Evolutionary conservation across 2,797 vertebrate genomes (phyloP).

Genomic region (Pangasius mekongensis): DNA sequence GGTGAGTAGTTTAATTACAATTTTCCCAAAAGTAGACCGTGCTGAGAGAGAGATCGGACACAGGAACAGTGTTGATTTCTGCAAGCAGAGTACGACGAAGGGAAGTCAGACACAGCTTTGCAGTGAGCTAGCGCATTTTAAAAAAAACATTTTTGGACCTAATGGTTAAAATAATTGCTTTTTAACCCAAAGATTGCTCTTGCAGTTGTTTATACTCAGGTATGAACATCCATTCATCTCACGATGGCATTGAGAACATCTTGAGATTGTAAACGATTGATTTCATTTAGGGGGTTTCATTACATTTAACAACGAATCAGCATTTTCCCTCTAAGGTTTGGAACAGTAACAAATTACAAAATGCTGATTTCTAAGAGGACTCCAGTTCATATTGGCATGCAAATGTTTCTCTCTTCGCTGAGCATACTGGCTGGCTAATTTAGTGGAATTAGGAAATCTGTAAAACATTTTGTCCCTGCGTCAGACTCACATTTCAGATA

Average conservation of each 20-base stretch:
- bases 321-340: background rate
- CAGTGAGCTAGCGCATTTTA: too few relatives aligned
- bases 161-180: too few relatives aligned
- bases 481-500: background rate
- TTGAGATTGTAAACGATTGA: background rate
- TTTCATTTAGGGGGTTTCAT: background rate
- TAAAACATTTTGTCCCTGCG: background rate
- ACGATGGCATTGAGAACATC: background rate
- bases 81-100: background rate
- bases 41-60: background rate
- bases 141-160: background rate
- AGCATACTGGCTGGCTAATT: background rate
- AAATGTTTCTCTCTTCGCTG: background rate
- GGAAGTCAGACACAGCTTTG: background rate
- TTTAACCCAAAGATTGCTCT: background rate
- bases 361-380: slow-evolving; percentile 1
- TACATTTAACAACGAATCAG: background rate
- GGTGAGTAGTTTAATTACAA: slow-evolving; percentile 59
- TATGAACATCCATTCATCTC: background rate
- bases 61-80: background rate
- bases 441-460: background rate
- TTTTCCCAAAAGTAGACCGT: slow-evolving; percentile 28
- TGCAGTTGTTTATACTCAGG: background rate
- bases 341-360: background rate
- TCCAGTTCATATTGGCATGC: background rate